phyloP scores from a whole-genome alignment of 2,888 invertebrate genomes.

The Drosophila infuscata region DNA sequence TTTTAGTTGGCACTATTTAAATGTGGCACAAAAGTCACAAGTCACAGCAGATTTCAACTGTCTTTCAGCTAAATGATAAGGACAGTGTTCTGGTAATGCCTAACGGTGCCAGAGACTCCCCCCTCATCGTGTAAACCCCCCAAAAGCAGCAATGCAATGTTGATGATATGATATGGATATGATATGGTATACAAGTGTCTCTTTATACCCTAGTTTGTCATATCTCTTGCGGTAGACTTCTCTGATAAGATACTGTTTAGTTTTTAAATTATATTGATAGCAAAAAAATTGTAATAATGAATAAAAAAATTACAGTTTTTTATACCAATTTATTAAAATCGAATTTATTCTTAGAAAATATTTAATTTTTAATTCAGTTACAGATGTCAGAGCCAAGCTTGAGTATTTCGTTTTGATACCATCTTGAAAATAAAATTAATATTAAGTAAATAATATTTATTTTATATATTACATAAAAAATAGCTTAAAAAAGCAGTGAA shows the following conservation, averaged over 20 bases:
- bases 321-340: neutral
- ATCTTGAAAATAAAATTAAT: neutral
- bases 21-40: slow-evolving; percentile 19
- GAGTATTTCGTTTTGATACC: neutral
- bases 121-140: neutral
- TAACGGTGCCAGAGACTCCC: neutral
- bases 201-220: neutral
- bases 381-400: neutral
- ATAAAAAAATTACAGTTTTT: too few relatives aligned
- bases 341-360: neutral
- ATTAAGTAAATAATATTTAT: neutral
- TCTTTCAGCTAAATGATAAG: neutral
- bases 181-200: neutral
- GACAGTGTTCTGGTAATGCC: slow-evolving; percentile 5
- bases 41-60: slow-evolving; percentile 22
- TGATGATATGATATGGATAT: neutral
- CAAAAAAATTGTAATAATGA: neutral
- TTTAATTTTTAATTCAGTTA: neutral
- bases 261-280: neutral
- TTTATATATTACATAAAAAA: neutral
- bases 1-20: slow-evolving; percentile 11
- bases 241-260: neutral
- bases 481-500: neutral
- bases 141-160: slow-evolving; percentile 4
- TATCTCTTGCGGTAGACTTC: neutral